These are phyloP conservation scores for Diglossa brunneiventris DNA, from an alignment of 2,113 vertebrate species.

Conservation along the genomic window DNA sequence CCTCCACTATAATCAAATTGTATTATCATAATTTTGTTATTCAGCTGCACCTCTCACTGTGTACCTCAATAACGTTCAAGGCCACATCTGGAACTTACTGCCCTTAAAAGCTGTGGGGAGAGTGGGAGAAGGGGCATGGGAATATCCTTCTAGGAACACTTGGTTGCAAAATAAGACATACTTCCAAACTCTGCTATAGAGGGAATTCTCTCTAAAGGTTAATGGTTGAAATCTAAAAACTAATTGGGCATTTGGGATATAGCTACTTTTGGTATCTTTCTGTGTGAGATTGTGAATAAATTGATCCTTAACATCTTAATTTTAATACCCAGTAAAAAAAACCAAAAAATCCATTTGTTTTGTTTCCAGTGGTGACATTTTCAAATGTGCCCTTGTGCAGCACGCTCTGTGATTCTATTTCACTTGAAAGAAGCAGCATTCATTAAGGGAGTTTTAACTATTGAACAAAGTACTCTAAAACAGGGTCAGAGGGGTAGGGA, in stretches of 20 bases:
- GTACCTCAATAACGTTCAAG: slow-evolving; percentile 65
- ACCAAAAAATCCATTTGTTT: neutral
- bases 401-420: neutral
- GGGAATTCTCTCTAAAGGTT: neutral
- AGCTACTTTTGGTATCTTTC: neutral
- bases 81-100: slow-evolving; percentile 22
- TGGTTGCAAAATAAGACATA: neutral
- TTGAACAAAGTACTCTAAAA: slow-evolving; percentile 19
- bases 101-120: neutral
- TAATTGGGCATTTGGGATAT: neutral
- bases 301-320: neutral
- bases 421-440: neutral
- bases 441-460: slow-evolving; percentile 4
- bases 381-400: neutral
- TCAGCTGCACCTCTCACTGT: slow-evolving; percentile 67
- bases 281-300: neutral
- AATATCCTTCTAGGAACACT: neutral
- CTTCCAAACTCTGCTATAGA: neutral
- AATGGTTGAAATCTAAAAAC: neutral
- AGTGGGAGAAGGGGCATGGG: neutral
- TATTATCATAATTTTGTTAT: slow-evolving; percentile 83
- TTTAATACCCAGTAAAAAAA: neutral
- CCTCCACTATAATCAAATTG: slow-evolving; percentile 76
- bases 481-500: neutral
- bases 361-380: neutral